phyloP scores from a whole-genome alignment of 2,797 vertebrate species.

The Dermochelys coriacea region DNA sequence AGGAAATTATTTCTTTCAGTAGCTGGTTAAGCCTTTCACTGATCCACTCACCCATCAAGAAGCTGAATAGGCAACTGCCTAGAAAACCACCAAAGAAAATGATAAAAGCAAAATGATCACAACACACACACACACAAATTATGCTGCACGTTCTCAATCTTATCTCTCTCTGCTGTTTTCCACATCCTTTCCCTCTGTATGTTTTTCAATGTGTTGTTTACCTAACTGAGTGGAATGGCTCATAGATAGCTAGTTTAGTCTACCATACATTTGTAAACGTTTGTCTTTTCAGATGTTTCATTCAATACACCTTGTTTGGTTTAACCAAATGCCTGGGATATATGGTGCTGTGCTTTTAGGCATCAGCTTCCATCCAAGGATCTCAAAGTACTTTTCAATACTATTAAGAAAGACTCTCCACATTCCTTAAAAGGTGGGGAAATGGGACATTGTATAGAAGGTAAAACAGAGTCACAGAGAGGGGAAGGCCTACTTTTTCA shows the following conservation, averaged over 20 bases:
- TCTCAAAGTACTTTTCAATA: neutral
- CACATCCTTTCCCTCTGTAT: constrained; percentile 28
- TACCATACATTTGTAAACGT: neutral
- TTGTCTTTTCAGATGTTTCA: neutral
- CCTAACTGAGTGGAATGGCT: constrained; percentile 22
- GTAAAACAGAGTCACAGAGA: neutral
- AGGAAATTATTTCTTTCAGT: neutral
- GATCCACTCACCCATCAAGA: neutral
- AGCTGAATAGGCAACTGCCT: constrained; percentile 21
- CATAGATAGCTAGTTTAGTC: neutral
- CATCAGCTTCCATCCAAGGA: neutral
- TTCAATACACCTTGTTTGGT: neutral
- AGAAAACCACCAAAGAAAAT: constrained; percentile 38
- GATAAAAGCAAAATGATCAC: constrained; percentile 15
- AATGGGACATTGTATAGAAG: neutral
- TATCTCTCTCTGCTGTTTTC: constrained; percentile 25
- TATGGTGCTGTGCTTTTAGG: neutral
- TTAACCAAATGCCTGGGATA: neutral
- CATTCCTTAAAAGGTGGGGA: neutral
- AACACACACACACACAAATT: constrained; percentile 4
- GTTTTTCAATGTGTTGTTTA: constrained; percentile 22
- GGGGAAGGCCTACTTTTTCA: neutral
- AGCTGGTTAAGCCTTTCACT: neutral
- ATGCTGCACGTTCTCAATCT: neutral
- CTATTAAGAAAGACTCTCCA: neutral